A percentile compares a stretch with the other conserved stretches of the same genome.
Conservation (phyloP, 1,140 invertebrate genomes). For the Arion vulgaris region DNA sequence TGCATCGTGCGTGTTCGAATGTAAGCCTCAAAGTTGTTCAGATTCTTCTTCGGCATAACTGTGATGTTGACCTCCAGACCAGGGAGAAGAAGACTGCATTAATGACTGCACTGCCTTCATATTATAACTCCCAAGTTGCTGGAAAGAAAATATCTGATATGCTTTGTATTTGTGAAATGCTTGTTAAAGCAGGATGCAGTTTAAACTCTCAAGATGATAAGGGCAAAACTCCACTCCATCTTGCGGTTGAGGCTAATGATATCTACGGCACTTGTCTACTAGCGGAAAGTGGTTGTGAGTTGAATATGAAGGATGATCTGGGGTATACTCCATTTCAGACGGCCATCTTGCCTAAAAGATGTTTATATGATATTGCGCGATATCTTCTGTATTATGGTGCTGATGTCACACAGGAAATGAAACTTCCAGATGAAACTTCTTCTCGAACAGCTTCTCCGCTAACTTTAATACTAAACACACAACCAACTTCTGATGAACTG, state of each 20-base stretch:
- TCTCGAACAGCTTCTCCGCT: neutral
- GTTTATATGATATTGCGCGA: constrained; percentile 23
- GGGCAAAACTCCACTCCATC: constrained; percentile 36
- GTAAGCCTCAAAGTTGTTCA: neutral
- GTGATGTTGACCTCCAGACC: neutral
- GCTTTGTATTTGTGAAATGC: constrained; percentile 24
- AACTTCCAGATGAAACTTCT: neutral
- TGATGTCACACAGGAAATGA: neutral
- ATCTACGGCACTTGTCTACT: constrained; percentile 11
- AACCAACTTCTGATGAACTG: neutral
- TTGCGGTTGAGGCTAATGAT: constrained; percentile 24
- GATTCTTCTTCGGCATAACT: neutral
- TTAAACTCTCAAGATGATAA: constrained; percentile 26
- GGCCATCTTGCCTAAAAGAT: neutral
- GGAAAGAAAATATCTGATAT: constrained; percentile 6
- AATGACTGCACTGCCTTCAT: constrained; percentile 14
- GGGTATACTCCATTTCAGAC: constrained; percentile 25
- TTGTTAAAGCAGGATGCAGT: constrained; percentile 25
- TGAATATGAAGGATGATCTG: constrained; percentile 13
- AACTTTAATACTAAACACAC: neutral
- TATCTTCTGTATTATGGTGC: constrained; percentile 27
- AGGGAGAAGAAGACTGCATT: neutral
- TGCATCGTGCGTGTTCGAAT: constrained; percentile 23
- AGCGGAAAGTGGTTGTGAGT: constrained; percentile 26
- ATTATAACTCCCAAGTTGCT: neutral